These are phyloP conservation scores for Venturia canescens DNA, from an alignment of 1,140 invertebrate genomes.

Conservation along the genomic window DNA sequence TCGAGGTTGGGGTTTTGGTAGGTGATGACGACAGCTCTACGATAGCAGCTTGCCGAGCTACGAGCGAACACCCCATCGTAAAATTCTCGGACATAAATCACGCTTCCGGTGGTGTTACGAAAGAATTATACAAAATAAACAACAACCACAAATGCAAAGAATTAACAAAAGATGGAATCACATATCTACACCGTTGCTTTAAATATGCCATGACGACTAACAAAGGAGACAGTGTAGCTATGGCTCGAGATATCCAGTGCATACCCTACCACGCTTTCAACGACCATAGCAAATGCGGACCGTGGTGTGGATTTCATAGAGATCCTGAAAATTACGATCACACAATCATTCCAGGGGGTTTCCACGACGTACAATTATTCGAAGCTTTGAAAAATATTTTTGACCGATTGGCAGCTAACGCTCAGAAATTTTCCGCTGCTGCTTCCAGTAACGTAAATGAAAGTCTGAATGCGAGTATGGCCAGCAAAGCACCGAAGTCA, in stretches of 20 bases:
- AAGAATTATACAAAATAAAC: conserved; percentile 39
- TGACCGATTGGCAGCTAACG: conserved; percentile 33
- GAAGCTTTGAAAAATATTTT: conserved; percentile 46
- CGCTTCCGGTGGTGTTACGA: conserved; percentile 40
- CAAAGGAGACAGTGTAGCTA: conserved; percentile 46
- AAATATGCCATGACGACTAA: conserved; percentile 53
- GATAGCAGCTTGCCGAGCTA: conserved; percentile 31
- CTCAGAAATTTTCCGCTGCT: conserved; percentile 46
- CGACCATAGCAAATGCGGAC: conserved; percentile 51
- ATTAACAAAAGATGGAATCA: conserved; percentile 47
- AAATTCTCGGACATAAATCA: conserved; percentile 50
- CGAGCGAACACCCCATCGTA: conserved; percentile 19
- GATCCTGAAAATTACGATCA: conserved; percentile 51
- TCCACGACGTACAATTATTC: conserved; percentile 46
- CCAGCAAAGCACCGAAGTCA: conserved; percentile 50
- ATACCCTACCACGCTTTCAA: conserved; percentile 51
- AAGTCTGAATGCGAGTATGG: conserved; percentile 55
- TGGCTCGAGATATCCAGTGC: conserved; percentile 45
- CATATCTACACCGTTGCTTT: conserved; percentile 47
- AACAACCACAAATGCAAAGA: conserved; percentile 39
- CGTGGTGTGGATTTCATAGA: conserved; percentile 52
- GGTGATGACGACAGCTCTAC: conserved; percentile 50
- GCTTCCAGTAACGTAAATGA: conserved; percentile 54
- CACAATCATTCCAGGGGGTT: conserved; percentile 47
- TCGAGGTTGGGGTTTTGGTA: conserved; percentile 45